Percentiles rank a stretch among this genome's conserved stretches.
Evolutionary conservation across 2,797 vertebrate species (phyloP).

Genomic region (Hafferia zeledoni): DNA sequence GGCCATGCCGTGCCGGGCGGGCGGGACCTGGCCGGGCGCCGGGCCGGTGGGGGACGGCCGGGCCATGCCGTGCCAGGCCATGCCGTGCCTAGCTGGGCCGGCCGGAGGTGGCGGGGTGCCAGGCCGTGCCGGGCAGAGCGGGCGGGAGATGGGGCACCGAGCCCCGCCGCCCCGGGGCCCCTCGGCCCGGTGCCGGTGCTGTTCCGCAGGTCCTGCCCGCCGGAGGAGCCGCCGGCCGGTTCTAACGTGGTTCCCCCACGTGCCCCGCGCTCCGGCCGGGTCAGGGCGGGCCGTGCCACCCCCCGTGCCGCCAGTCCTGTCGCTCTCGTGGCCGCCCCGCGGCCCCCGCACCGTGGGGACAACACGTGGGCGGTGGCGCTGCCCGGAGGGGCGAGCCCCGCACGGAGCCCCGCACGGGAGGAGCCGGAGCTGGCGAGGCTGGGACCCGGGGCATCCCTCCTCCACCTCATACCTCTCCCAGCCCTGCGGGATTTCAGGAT

Average conservation of each 20-base stretch:
- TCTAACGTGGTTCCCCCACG: background rate
- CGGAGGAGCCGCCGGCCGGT: too few species aligned
- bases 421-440: background rate
- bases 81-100: background rate
- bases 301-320: background rate
- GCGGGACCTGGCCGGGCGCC: background rate
- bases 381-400: background rate
- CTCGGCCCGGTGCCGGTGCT: too few species aligned
- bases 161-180: background rate
- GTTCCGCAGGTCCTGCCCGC: too few species aligned
- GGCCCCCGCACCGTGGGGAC: background rate
- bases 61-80: background rate
- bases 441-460: background rate
- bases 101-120: background rate
- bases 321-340: too few species aligned
- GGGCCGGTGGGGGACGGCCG: background rate
- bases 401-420: too few species aligned
- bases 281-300: background rate
- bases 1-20: background rate
- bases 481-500: rapidly evolving
- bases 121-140: background rate
- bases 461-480: rapidly evolving
- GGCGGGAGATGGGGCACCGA: background rate
- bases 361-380: background rate
- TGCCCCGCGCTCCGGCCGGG: background rate